A percentile compares a stretch with the other conserved stretches of the same genome.
phyloP scores from a whole-genome alignment of 2,797 vertebrate species.

The Lepilemur septentrionalis region DNA sequence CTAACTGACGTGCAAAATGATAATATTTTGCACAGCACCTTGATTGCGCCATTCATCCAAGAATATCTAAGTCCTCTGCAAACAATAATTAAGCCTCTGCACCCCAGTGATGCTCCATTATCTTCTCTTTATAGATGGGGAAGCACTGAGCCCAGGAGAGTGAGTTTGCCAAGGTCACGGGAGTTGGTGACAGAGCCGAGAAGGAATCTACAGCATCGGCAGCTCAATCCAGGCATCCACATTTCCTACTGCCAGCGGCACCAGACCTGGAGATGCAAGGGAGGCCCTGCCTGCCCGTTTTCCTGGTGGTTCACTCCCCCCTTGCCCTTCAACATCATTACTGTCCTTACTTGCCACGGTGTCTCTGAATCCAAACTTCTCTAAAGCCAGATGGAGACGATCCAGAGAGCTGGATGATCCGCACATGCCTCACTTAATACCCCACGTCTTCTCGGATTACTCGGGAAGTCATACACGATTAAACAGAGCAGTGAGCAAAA shows the following conservation, averaged over 20 bases:
- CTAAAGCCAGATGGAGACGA: conserved; percentile 60
- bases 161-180: conserved; percentile 34
- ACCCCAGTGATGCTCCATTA: background rate
- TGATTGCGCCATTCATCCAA: conserved; percentile 64
- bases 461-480: conserved; percentile 76
- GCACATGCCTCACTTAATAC: conserved; percentile 54
- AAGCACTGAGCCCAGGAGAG: background rate
- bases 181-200: background rate
- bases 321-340: background rate
- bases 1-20: conserved; percentile 62
- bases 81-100: conserved; percentile 51
- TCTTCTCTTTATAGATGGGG: background rate
- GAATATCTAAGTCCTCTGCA: conserved; percentile 43
- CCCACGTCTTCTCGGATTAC: conserved; percentile 48
- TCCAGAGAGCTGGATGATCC: background rate
- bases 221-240: background rate
- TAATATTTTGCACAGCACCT: conserved; percentile 49
- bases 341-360: background rate
- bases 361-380: conserved; percentile 37
- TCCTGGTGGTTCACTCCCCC: background rate
- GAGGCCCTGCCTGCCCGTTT: background rate
- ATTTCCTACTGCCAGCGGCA: background rate
- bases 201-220: background rate
- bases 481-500: conserved; percentile 70
- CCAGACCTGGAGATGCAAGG: background rate